Evolutionary conservation across 2,113 vertebrate species (phyloP), one percentile per base, ranked within the genome.

Genomic region (Clarias macrocephalus): DNA sequence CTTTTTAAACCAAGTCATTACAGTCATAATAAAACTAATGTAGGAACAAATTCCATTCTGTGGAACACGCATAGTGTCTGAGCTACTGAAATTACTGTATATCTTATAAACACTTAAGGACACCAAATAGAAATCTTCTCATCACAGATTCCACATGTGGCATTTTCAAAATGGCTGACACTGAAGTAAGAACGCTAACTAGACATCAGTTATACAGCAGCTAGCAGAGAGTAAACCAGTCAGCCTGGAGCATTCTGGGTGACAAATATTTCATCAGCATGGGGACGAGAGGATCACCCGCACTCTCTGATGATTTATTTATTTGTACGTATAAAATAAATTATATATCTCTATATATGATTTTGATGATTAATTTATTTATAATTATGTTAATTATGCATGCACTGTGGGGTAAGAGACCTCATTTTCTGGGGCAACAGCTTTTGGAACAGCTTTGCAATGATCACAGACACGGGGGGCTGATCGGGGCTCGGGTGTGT

Each of bases 271-370:
- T 82, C 57, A 88, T 88, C 68, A 85, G 81, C 59, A 42, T 54
- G n/a, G 18, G 65, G 70, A 84, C 5, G 25, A 86, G 72, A 82
- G 62, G 81, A 81, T 82, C 63, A 65, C 33, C 48, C 60, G 21
- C 62, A 42, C 77, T 90, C 88, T 88, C 59, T 88, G 81, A 91
- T 91, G 84, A 91, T 91, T 91, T 89, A 91, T 89, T 91, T 85
- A 89, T 89, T 72, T 77, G 59, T 82, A 82, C 89, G 88, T 86
- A 86, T 88, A 52, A 82, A 88, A 86, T 89, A 85, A 85, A 91
- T 91, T 87, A 88, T 91, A 88, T 88, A 91, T 91, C 81, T 82
- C 10, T 85, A 86, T 90, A 88, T 88, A 87, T 90, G 82, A 86
- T 88, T 89, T 86, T 86, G 79, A 89, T 91, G 81, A 91, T 89